Conservation (phyloP, 1,140 invertebrate species). For the Antheraea pernyi region DNA sequence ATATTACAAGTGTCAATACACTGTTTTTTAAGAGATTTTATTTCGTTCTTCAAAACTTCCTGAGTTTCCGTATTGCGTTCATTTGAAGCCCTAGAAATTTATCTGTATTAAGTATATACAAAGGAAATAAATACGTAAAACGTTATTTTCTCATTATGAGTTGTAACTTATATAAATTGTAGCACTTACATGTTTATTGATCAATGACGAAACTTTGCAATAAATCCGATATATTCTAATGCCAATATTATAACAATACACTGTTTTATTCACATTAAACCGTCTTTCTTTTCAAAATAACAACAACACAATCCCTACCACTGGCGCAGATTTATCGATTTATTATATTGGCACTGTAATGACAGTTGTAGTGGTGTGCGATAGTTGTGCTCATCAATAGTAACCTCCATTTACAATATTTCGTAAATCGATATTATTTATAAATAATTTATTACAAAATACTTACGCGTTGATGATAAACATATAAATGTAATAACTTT, state of each 20-base stretch:
- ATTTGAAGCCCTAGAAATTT: constrained; percentile 34
- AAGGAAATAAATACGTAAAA: not conserved
- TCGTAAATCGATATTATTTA: no score
- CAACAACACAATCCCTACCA: no score
- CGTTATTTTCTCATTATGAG: not conserved
- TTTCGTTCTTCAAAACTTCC: constrained; percentile 43
- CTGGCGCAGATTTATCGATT: no score
- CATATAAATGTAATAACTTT: no score
- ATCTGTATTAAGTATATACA: not conserved
- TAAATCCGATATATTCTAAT: not conserved
- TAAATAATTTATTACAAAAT: no score
- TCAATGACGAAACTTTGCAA: not conserved
- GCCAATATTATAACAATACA: not conserved
- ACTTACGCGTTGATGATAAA: no score
- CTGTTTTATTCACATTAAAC: no score
- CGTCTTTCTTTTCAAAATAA: no score
- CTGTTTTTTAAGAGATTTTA: constrained; percentile 45
- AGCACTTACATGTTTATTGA: not conserved
- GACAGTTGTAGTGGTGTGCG: no score
- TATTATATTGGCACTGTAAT: no score
- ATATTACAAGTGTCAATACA: constrained; percentile 52
- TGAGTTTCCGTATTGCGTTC: constrained; percentile 46
- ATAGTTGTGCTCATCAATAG: no score
- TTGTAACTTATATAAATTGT: not conserved
- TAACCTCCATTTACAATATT: no score